phyloP scores from a whole-genome alignment of 2,797 vertebrate genomes.

The Tamandua tetradactyla region DNA sequence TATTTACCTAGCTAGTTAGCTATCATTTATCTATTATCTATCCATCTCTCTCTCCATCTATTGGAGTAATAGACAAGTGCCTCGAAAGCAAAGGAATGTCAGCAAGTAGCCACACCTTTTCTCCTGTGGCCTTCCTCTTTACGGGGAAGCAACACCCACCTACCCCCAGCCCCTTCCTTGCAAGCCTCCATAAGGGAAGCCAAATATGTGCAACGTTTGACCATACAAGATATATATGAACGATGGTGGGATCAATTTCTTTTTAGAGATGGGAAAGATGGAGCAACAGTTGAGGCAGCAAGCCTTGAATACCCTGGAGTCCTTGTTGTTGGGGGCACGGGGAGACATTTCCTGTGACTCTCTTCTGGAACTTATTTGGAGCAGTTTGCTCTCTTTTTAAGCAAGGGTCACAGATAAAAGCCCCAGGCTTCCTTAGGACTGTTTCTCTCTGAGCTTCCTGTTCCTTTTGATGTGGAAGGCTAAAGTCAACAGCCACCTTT shows the following conservation, averaged over 20 bases:
- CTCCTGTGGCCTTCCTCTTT: not conserved
- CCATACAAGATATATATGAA: not conserved
- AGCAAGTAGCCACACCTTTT: not conserved
- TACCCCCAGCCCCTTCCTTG: not conserved
- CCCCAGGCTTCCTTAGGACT: not conserved
- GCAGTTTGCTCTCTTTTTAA: not conserved
- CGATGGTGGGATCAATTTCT: not conserved
- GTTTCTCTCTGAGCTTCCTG: constrained; percentile 50
- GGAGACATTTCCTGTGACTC: not conserved
- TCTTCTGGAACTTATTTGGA: not conserved
- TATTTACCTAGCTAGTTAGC: not conserved
- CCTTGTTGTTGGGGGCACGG: not conserved
- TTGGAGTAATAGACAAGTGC: not conserved
- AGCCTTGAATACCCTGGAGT: not conserved
- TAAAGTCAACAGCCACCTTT: constrained; percentile 32
- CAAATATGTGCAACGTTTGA: not conserved
- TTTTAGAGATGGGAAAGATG: not conserved
- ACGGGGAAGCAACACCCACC: no score
- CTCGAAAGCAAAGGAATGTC: not conserved
- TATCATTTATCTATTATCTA: not conserved
- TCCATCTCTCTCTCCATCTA: not conserved
- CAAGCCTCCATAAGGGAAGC: not conserved
- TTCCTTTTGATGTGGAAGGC: constrained; percentile 38
- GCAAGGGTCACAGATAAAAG: not conserved
- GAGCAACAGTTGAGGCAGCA: not conserved